phyloP scores from a whole-genome alignment of 2,797 vertebrate genomes.

The Steatocranus sp. region DNA sequence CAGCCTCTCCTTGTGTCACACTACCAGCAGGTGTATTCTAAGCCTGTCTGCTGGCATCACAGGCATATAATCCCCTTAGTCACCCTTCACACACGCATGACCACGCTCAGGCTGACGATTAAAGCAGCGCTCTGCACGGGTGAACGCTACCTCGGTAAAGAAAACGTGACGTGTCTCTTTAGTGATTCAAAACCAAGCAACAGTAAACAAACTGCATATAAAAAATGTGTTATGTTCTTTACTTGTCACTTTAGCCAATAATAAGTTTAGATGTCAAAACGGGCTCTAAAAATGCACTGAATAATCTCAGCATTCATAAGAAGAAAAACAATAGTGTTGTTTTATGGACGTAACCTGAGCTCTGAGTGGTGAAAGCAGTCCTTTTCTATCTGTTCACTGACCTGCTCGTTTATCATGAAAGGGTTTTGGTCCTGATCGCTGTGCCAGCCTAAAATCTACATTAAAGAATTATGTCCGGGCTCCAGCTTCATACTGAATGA shows the following conservation, averaged over 20 bases:
- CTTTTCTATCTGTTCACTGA: neutral
- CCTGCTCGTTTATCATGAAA: neutral
- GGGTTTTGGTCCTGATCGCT: neutral
- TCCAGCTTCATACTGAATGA: neutral
- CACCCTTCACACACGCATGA: neutral
- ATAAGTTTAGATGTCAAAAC: neutral
- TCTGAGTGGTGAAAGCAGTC: rapidly evolving
- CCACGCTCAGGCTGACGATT: neutral
- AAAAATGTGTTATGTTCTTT: rapidly evolving
- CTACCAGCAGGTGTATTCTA: conserved; percentile 36
- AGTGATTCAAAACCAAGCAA: neutral
- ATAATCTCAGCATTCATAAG: neutral
- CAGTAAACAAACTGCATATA: neutral
- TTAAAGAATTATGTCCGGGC: neutral
- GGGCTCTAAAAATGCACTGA: too few species aligned
- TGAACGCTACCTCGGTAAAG: rapidly evolving
- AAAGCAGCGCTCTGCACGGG: neutral
- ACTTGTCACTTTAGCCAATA: neutral
- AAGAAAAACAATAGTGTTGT: neutral
- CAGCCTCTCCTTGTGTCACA: neutral
- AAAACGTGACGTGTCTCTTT: neutral
- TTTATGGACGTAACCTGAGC: neutral
- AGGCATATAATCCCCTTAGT: conserved; percentile 40
- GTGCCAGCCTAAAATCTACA: neutral
- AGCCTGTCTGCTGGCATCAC: conserved; percentile 31